phyloP scores from a whole-genome alignment of 2,113 vertebrate genomes.

The Pachypanchax playfairii region DNA sequence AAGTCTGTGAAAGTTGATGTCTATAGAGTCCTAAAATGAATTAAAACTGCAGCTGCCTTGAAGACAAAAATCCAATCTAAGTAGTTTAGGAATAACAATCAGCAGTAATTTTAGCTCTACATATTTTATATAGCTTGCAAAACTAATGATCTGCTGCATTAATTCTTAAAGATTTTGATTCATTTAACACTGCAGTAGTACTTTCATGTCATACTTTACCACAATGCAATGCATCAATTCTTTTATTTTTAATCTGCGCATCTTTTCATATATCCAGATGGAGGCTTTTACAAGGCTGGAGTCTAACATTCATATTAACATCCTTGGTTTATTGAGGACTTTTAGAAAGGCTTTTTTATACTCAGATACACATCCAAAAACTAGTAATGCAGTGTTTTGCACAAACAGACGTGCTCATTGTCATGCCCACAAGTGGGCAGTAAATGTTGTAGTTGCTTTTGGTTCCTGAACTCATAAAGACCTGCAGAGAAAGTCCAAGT shows the following conservation, averaged over 20 bases:
- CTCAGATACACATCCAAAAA: neutral
- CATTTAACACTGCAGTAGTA: conserved; percentile 1
- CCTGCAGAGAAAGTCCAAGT: conserved; percentile 55
- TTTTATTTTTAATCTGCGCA: neutral
- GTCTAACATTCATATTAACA: conserved; percentile 35
- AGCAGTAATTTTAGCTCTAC: conserved; percentile 32
- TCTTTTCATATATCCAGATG: conserved; percentile 25
- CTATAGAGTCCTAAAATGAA: conserved; percentile 7
- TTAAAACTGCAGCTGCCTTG: conserved; percentile 13
- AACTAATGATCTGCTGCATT: conserved; percentile 25
- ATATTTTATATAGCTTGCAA: conserved; percentile 38
- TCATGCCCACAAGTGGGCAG: conserved; percentile 52
- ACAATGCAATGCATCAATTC: neutral
- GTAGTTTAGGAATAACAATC: conserved; percentile 17
- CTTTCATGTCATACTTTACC: conserved; percentile 7
- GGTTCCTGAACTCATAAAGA: conserved; percentile 53
- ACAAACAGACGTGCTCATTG: conserved; percentile 14
- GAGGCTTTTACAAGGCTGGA: conserved; percentile 25
- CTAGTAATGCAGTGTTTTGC: neutral
- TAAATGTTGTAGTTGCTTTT: conserved; percentile 45
- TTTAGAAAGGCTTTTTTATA: conserved; percentile 1
- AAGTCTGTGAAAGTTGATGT: conserved; percentile 25
- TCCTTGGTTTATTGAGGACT: conserved; percentile 27
- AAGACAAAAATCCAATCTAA: conserved; percentile 26
- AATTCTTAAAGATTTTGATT: conserved; percentile 19